A percentile compares a stretch with the other conserved stretches of the same genome.
Conservation (phyloP, 2,113 vertebrate species). For the Cranoglanis bouderius region DNA sequence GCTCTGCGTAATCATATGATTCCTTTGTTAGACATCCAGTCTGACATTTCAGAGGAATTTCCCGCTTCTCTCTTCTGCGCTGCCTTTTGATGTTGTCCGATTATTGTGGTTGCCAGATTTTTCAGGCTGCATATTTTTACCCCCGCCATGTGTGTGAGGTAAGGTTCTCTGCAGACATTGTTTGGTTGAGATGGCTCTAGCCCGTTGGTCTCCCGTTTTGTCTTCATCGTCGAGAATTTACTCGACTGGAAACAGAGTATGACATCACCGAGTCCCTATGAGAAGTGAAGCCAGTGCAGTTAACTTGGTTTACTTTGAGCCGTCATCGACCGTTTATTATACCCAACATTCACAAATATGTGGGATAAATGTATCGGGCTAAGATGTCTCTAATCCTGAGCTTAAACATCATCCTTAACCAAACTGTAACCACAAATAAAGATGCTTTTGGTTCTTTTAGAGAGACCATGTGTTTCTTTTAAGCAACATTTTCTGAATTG, state of each 20-base stretch:
- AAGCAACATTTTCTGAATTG: neutral
- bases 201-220: conserved; percentile 2
- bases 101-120: conserved; percentile 35
- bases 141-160: conserved; percentile 14
- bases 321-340: conserved; percentile 10
- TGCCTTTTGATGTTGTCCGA: conserved; percentile 31
- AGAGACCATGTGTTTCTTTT: neutral
- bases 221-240: conserved; percentile 13
- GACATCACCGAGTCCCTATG: conserved; percentile 18
- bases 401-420: neutral
- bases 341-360: too few species aligned
- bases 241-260: conserved; percentile 20
- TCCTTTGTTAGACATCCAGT: conserved; percentile 48
- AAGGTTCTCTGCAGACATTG: conserved; percentile 3
- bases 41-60: conserved; percentile 44
- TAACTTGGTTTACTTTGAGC: neutral
- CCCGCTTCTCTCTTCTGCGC: neutral
- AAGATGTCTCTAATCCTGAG: neutral
- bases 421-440: neutral
- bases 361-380: neutral
- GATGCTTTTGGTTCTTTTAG: neutral
- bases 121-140: conserved; percentile 33
- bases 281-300: neutral
- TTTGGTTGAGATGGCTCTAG: conserved; percentile 14
- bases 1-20: conserved; percentile 33